Conservation (phyloP, 2,888 invertebrate species). For the Drosophila formosana region DNA sequence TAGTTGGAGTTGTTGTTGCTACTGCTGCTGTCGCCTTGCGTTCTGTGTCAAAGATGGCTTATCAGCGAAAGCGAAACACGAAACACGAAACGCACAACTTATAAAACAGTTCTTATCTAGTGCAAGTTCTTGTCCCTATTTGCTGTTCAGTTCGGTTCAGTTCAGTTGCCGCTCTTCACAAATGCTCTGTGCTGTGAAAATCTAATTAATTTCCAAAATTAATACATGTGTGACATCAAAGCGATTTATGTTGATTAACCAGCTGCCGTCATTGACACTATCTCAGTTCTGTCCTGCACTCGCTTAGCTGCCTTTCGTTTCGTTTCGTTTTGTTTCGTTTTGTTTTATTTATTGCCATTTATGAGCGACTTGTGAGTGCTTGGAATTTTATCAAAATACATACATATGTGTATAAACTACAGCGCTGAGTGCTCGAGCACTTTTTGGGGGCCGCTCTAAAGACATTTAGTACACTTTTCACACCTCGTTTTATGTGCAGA, state of each 20-base stretch:
- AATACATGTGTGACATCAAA: conserved; percentile 73
- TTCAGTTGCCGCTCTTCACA: conserved; percentile 2
- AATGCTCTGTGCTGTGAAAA: conserved; percentile 45
- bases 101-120: conserved; percentile 52
- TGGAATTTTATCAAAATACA: conserved; percentile 69
- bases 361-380: conserved; percentile 30
- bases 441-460: conserved; percentile 37
- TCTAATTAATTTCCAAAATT: conserved; percentile 73
- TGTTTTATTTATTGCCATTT: conserved; percentile 67
- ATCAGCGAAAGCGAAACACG: conserved; percentile 47
- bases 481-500: conserved; percentile 59
- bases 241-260: conserved; percentile 73
- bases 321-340: conserved; percentile 5
- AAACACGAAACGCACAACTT: conserved; percentile 19
- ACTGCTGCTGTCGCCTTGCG: conserved; percentile 28
- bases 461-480: conserved; percentile 69
- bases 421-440: conserved; percentile 30
- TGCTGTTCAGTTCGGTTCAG: neutral
- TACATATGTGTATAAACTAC: neutral
- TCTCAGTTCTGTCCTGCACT: conserved; percentile 53
- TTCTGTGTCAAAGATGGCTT: conserved; percentile 65
- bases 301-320: neutral
- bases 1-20: conserved; percentile 7
- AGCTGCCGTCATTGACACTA: conserved; percentile 53
- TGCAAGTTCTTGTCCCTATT: conserved; percentile 17